Conservation (phyloP, 1,140 invertebrate species). For the Coptotermes formosanus region DNA sequence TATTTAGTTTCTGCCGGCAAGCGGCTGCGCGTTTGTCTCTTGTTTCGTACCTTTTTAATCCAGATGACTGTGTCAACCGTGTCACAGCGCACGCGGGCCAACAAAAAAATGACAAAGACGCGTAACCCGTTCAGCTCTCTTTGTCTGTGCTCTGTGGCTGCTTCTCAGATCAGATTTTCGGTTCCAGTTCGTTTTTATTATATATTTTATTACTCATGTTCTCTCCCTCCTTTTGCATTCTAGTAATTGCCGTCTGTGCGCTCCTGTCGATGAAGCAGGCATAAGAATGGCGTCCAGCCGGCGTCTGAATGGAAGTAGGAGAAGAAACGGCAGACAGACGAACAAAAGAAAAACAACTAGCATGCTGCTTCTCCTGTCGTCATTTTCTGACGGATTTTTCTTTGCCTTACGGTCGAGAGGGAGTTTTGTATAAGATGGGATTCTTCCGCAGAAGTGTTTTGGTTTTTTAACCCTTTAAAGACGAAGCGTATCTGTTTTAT, state of each 20-base stretch:
- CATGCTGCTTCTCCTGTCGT: neutral
- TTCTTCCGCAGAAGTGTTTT: neutral
- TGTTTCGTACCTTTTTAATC: slow-evolving; percentile 8
- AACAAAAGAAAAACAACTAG: neutral
- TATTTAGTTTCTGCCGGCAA: slow-evolving; percentile 6
- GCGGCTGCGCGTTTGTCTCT: neutral
- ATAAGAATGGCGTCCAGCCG: neutral
- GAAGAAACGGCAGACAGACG: neutral
- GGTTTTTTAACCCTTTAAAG: too few relatives aligned
- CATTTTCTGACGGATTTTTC: slow-evolving; percentile 16
- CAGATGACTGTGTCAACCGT: neutral
- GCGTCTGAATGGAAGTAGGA: neutral
- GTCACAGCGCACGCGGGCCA: neutral
- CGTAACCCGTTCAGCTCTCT: neutral
- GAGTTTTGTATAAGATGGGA: neutral
- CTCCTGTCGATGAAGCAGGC: neutral
- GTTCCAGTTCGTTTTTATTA: slow-evolving; percentile 4
- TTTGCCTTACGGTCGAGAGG: neutral
- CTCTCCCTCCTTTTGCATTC: neutral
- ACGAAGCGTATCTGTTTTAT: too few relatives aligned
- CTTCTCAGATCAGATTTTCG: neutral
- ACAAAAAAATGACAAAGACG: neutral
- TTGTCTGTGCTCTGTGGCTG: neutral
- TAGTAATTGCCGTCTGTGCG: neutral
- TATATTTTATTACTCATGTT: neutral